phyloP scores from a whole-genome alignment of 1,140 invertebrate species.

The Steinernema khuongi region DNA sequence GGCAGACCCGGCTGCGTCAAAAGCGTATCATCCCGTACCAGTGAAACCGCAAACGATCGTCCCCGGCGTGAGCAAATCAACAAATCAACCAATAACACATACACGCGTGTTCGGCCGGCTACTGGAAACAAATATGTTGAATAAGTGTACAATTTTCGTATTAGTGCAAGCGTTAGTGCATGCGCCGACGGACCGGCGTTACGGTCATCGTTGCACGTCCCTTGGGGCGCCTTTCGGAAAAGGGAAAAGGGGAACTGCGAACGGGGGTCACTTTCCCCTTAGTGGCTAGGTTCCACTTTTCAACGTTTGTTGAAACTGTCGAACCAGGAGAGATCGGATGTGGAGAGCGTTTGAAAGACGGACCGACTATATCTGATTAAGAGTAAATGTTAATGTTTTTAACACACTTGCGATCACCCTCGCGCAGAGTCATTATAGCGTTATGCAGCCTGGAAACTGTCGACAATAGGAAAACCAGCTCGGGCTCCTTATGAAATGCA shows the following conservation, averaged over 20 bases:
- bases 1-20: constrained; percentile 12
- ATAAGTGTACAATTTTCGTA: constrained; percentile 4
- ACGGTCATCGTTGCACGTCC: neutral
- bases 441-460: constrained; percentile 5
- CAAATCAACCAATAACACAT: constrained; percentile 11
- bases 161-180: constrained; percentile 1
- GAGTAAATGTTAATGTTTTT: too few relatives aligned
- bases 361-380: too few relatives aligned
- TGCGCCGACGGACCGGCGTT: neutral
- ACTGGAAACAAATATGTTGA: constrained; percentile 18
- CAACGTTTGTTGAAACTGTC: too few relatives aligned
- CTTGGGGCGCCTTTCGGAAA: neutral
- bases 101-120: neutral
- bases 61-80: constrained; percentile 14
- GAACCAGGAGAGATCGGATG: too few relatives aligned
- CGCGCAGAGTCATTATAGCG: too few relatives aligned
- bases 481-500: constrained; percentile 6
- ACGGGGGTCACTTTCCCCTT: neutral
- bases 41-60: constrained; percentile 15
- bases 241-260: neutral
- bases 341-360: too few relatives aligned
- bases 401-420: too few relatives aligned
- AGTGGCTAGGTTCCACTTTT: neutral
- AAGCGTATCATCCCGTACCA: constrained; percentile 16
- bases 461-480: constrained; percentile 9